Conservation (phyloP, 1,140 invertebrate genomes). For the Stenopsyche tienmushanensis region DNA sequence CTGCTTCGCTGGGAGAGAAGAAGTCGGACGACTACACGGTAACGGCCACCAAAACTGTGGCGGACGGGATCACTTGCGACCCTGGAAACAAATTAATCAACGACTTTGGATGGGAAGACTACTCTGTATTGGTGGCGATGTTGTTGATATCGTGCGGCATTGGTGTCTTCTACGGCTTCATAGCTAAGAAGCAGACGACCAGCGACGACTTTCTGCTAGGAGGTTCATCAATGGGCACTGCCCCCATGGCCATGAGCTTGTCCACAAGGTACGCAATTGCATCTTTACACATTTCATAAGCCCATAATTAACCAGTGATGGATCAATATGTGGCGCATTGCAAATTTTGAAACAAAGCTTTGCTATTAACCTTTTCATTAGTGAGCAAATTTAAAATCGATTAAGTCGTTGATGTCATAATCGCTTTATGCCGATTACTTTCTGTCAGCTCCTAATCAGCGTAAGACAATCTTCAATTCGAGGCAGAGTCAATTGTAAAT, state of each 20-base stretch:
- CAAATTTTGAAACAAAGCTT: background rate
- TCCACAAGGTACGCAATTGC: constrained; percentile 63
- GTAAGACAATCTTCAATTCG: no score
- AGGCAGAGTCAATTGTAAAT: no score
- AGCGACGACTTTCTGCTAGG: constrained; percentile 78
- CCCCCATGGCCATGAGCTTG: constrained; percentile 77
- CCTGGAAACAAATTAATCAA: background rate
- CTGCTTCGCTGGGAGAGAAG: no score
- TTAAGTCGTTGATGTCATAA: no score
- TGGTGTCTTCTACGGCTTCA: constrained; percentile 79
- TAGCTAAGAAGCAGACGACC: constrained; percentile 66
- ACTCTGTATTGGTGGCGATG: constrained; percentile 69
- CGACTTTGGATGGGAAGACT: constrained; percentile 62
- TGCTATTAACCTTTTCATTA: background rate
- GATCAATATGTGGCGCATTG: background rate
- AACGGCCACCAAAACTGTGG: no score
- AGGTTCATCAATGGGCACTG: constrained; percentile 71
- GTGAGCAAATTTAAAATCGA: background rate
- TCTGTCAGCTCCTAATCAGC: no score
- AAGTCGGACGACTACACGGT: no score
- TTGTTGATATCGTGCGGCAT: constrained; percentile 72
- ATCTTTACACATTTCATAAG: background rate
- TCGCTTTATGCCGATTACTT: no score
- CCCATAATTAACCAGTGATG: no score
- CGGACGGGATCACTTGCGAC: background rate